A percentile compares a stretch with the other conserved stretches of the same genome.
These are phyloP conservation scores for Leptoteleia sp. DNA, from an alignment of 1,140 invertebrate genomes.

Conservation along the genomic window DNA sequence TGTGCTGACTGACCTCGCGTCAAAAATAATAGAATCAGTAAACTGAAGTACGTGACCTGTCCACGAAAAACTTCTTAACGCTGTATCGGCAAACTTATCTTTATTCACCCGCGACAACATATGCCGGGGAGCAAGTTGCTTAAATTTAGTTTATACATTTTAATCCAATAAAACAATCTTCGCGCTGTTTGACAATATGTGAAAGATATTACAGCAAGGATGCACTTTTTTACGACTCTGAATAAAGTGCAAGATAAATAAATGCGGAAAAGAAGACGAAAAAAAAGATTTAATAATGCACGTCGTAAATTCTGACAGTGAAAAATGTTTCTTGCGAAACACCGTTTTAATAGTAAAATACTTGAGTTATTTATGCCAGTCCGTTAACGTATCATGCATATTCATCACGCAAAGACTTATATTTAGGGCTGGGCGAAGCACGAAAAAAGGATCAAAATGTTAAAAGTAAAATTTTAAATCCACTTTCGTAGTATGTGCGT, in stretches of 20 bases:
- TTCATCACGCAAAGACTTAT: slow-evolving; percentile 15
- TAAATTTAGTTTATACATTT: slow-evolving; percentile 8
- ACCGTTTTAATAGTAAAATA: slow-evolving; percentile 44
- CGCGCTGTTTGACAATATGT: background rate
- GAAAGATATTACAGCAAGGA: too few species aligned
- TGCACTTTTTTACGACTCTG: too few species aligned
- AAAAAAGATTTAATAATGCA: slow-evolving; percentile 17
- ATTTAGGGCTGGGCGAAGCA: background rate
- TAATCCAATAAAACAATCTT: background rate
- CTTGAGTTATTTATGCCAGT: slow-evolving; percentile 39
- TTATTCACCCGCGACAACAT: slow-evolving; percentile 15
- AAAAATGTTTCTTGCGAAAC: slow-evolving; percentile 32
- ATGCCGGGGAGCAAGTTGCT: background rate
- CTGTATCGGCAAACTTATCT: slow-evolving; percentile 30
- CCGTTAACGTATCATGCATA: slow-evolving; percentile 37
- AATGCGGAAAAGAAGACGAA: slow-evolving; percentile 8
- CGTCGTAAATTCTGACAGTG: slow-evolving; percentile 13
- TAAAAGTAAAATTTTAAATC: slow-evolving; percentile 1
- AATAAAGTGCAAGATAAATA: background rate
- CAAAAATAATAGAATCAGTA: slow-evolving; percentile 42
- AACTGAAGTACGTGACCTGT: slow-evolving; percentile 54
- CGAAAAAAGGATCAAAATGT: background rate
- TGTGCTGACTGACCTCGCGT: slow-evolving; percentile 29
- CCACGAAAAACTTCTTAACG: slow-evolving; percentile 38
- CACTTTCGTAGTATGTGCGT: slow-evolving; percentile 13